Evolutionary conservation across 2,888 invertebrate genomes (phyloP).

Genomic region (Ellobium chinense): DNA sequence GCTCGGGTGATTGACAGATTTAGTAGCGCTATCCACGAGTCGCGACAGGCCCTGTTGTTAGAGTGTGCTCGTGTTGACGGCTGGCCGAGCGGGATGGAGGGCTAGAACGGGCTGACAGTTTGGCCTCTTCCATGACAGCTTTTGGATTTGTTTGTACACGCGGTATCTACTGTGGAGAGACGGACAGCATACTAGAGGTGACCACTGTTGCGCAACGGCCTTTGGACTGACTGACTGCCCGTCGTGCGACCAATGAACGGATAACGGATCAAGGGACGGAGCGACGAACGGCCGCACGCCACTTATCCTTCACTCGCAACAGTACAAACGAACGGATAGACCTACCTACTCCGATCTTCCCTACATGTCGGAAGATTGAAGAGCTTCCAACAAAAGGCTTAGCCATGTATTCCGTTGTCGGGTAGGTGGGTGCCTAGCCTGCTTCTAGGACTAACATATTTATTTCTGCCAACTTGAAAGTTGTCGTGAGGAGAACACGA

Average conservation of each 20-base stretch:
- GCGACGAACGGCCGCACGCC: neutral
- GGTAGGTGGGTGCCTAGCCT: slow-evolving; percentile 37
- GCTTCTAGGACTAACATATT: neutral
- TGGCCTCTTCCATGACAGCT: slow-evolving; percentile 72
- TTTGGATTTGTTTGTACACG: slow-evolving; percentile 72
- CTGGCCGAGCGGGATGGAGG: slow-evolving; percentile 58
- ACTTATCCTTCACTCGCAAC: neutral
- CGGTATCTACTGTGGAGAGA: slow-evolving; percentile 45
- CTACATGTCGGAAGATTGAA: slow-evolving; percentile 8
- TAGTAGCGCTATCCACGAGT: slow-evolving; percentile 70
- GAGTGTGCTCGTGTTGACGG: slow-evolving; percentile 73
- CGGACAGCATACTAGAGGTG: slow-evolving; percentile 21
- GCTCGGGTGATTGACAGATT: slow-evolving; percentile 72
- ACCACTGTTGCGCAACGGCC: slow-evolving; percentile 47
- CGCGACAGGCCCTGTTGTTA: slow-evolving; percentile 71
- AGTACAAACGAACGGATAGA: neutral
- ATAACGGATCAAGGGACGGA: slow-evolving; percentile 2
- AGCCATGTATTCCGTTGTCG: slow-evolving; percentile 15
- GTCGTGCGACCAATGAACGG: slow-evolving; percentile 12
- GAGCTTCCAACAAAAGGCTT: slow-evolving; percentile 19
- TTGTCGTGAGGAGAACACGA: too few species aligned
- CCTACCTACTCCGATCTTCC: neutral
- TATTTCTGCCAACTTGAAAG: slow-evolving; percentile 38
- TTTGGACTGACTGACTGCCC: slow-evolving; percentile 17
- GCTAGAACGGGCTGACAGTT: slow-evolving; percentile 74